Evolutionary conservation across 2,888 invertebrate genomes (phyloP).

Genomic region (Cryptocephalus moraei): DNA sequence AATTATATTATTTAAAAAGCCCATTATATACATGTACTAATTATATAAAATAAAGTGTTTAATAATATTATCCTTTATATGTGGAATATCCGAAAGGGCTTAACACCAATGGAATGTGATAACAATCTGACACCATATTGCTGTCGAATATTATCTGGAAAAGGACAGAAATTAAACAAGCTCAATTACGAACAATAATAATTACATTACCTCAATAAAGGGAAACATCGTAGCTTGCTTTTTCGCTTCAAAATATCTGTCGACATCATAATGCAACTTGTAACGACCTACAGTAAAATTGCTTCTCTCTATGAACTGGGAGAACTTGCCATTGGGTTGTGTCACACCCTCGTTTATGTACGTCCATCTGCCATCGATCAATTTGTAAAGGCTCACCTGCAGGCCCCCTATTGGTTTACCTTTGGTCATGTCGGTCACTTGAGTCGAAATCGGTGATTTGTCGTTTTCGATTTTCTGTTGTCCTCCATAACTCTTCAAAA

Average conservation of each 20-base stretch:
- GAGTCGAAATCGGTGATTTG: slow-evolving; percentile 57
- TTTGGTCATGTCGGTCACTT: slow-evolving; percentile 61
- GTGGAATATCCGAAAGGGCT: slow-evolving; percentile 71
- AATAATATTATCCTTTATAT: slow-evolving; percentile 48
- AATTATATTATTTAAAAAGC: too few species aligned
- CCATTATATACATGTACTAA: too few species aligned
- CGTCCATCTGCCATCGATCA: slow-evolving; percentile 56
- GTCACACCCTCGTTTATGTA: slow-evolving; percentile 54
- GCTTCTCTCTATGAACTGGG: slow-evolving; percentile 48
- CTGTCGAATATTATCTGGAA: slow-evolving; percentile 61
- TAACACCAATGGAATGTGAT: slow-evolving; percentile 66
- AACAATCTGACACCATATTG: slow-evolving; percentile 50
- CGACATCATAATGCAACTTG: slow-evolving; percentile 64
- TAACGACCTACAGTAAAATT: slow-evolving; percentile 59
- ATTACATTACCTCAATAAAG: slow-evolving; percentile 54
- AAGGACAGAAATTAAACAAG: slow-evolving; percentile 13
- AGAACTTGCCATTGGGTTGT: slow-evolving; percentile 55
- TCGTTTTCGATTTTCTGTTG: slow-evolving; percentile 1
- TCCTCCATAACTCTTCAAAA: neutral
- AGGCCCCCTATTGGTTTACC: slow-evolving; percentile 58
- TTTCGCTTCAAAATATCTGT: slow-evolving; percentile 53
- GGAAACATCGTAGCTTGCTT: slow-evolving; percentile 61
- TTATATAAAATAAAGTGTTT: too few species aligned
- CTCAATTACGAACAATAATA: neutral
- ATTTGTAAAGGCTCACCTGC: slow-evolving; percentile 56